Percentiles rank a stretch among this genome's conserved stretches.
phyloP scores from a whole-genome alignment of 2,797 vertebrate genomes.

The Novumbra hubbsi region DNA sequence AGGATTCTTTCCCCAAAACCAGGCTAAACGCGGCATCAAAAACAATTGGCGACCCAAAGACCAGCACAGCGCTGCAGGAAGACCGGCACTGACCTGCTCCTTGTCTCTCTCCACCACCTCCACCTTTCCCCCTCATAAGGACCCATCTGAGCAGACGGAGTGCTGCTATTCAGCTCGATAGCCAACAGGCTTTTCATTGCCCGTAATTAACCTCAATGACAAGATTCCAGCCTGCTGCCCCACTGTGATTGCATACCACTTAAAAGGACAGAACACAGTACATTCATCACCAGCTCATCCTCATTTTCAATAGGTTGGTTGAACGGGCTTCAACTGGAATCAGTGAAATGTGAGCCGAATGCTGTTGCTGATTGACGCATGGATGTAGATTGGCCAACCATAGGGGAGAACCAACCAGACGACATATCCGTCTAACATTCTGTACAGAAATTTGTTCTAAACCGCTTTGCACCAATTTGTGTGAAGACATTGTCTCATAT shows the following conservation, averaged over 20 bases:
- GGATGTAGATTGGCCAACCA: slow-evolving; percentile 25
- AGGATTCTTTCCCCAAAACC: not conserved
- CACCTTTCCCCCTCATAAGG: slow-evolving; percentile 50
- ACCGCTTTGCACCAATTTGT: not conserved
- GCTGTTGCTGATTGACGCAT: slow-evolving; percentile 47
- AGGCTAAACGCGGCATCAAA: slow-evolving; percentile 54
- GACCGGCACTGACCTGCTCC: slow-evolving; percentile 67
- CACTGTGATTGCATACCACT: slow-evolving; percentile 58
- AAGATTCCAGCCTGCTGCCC: slow-evolving; percentile 52
- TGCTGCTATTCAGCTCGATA: slow-evolving; percentile 73
- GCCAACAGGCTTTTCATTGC: slow-evolving; percentile 81
- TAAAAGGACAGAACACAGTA: slow-evolving; percentile 38
- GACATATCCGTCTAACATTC: slow-evolving; percentile 24
- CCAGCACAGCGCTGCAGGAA: slow-evolving; percentile 69
- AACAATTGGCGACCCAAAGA: slow-evolving; percentile 63
- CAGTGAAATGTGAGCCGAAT: slow-evolving; percentile 17
- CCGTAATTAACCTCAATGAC: slow-evolving; percentile 82
- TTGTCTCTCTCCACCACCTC: slow-evolving; percentile 33
- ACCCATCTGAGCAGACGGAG: slow-evolving; percentile 67
- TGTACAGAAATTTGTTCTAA: slow-evolving; percentile 38
- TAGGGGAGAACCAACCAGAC: slow-evolving; percentile 42
- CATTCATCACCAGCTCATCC: slow-evolving; percentile 34
- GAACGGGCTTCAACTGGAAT: slow-evolving; percentile 27
- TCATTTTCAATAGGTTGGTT: slow-evolving; percentile 21
- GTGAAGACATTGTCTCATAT: slow-evolving; percentile 30